phyloP scores from a whole-genome alignment of 2,113 vertebrate genomes.

The Pagrus major region DNA sequence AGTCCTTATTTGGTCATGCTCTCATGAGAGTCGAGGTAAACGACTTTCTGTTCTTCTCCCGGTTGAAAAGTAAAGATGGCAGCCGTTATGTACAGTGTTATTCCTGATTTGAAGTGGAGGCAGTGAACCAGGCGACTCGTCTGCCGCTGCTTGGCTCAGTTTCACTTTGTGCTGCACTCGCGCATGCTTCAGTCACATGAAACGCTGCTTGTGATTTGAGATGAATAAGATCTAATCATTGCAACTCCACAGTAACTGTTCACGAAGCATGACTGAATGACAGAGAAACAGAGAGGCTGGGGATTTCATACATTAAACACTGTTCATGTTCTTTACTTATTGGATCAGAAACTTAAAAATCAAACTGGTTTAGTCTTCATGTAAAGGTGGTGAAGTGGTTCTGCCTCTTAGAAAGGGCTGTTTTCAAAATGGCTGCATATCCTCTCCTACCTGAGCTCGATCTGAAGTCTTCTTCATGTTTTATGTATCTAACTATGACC shows the following conservation, averaged over 20 bases:
- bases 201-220: conserved; percentile 1
- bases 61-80: not conserved
- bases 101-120: conserved; percentile 27
- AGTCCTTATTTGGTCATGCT: not conserved
- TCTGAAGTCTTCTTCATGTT: not conserved
- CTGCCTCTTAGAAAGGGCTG: too few species aligned
- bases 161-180: conserved; percentile 48
- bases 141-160: conserved; percentile 15
- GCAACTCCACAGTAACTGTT: not conserved
- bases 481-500: not conserved
- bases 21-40: not conserved
- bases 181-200: conserved; percentile 36
- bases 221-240: too few species aligned
- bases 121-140: not conserved
- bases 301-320: not conserved
- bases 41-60: not conserved
- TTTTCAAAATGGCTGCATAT: not conserved
- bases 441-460: too few species aligned
- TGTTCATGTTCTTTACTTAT: not conserved
- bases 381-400: not conserved
- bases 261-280: not conserved
- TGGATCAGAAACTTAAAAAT: not conserved
- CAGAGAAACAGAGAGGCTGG: not conserved
- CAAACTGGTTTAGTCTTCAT: not conserved
- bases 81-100: not conserved